Conservation (phyloP, 2,113 vertebrate species). For the Dermatemys mawii region DNA sequence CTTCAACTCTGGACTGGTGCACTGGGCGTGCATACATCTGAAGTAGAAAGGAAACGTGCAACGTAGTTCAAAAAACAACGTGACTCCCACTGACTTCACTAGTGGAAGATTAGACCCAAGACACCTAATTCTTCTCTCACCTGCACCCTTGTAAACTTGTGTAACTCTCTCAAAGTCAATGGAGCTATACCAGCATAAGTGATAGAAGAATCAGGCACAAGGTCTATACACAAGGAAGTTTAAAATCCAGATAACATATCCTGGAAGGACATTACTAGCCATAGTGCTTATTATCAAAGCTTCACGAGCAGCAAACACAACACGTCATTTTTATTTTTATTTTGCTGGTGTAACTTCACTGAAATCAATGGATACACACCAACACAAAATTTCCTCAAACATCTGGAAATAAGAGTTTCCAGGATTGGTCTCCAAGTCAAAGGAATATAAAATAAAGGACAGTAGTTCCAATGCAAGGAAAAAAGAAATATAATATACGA, state of each 20-base stretch:
- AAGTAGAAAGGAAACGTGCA: not conserved
- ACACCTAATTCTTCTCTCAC: not conserved
- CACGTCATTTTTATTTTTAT: not conserved
- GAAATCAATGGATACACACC: not conserved
- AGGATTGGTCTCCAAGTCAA: not conserved
- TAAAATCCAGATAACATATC: not conserved
- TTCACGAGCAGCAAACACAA: not conserved
- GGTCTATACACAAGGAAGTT: not conserved
- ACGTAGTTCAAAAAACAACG: not conserved
- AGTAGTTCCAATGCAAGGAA: not conserved
- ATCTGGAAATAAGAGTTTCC: not conserved
- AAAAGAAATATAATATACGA: fast-evolving
- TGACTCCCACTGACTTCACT: not conserved
- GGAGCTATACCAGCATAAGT: not conserved
- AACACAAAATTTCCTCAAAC: not conserved
- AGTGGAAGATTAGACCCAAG: not conserved
- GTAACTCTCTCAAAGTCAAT: not conserved
- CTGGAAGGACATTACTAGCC: not conserved
- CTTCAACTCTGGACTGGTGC: no score
- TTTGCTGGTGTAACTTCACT: not conserved
- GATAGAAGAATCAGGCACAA: not conserved
- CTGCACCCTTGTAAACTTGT: not conserved
- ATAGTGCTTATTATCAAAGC: not conserved
- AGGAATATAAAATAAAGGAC: not conserved
- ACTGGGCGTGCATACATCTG: not conserved